Evolutionary conservation across 2,888 invertebrate genomes (phyloP), one percentile per base, ranked within the genome.

Genomic region (Perdita meconis): DNA sequence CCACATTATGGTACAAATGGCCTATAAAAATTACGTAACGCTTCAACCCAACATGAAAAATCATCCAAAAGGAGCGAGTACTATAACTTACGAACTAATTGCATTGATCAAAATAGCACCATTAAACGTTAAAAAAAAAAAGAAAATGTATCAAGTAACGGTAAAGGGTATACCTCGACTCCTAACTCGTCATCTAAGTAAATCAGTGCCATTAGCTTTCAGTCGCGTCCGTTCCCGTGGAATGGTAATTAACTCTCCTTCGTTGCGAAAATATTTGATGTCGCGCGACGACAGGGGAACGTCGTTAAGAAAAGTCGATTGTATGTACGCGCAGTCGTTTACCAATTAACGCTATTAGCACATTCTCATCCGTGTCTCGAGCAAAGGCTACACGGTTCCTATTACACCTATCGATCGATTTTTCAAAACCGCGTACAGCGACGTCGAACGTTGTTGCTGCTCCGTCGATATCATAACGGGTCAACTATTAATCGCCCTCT

Each of bases 71-170:
- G 61, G 13, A 2, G n/a, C 36, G 22, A 22, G 30, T n/a, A n/a
- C n/a, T 3, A 24, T 26, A 10, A 13, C 73, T 74, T 71, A 71
- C 40, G 1, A 59, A 40, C 59, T 74, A 75, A 74, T 66, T 75
- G 75, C 75, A 74, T 74, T 75, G 75, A 53, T 38, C 65, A 16
- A 53, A 12, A 47, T 75, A 74, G 65, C 65, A 75, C 53, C 59
- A 60, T 1, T 6, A 53, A 24, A 50, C 63, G 26, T 40, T 30
- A 30, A 59, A 5, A 38, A 34, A 42, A 34, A 2, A 24, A 44
- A 30, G 36, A 12, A 19, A 38, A 44, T 44, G 53, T 59, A 67
- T 53, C 6, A 44, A 59, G 38, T 30, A 24, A 12, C 24, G 13
- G 36, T 50, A 30, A 47, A 51, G 19, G 22, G 5, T 19, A 56